phyloP scores from a whole-genome alignment of 2,888 invertebrate genomes.

The Thysanoteuthis rhombus region DNA sequence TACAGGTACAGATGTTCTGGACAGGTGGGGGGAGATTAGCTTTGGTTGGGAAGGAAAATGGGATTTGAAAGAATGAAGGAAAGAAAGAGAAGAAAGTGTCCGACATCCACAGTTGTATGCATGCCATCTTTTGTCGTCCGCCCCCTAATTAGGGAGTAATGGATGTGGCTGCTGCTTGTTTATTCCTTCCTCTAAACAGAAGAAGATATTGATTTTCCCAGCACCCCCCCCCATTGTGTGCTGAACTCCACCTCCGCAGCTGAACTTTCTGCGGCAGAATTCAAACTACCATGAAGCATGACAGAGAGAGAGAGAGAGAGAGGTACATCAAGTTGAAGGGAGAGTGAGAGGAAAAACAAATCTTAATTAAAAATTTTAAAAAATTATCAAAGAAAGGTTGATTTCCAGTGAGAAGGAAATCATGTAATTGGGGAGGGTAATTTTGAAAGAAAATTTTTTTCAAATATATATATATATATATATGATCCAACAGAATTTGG shows the following conservation, averaged over 20 bases:
- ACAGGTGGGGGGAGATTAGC: background rate
- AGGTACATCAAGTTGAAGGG: background rate
- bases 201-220: background rate
- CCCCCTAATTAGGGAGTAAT: background rate
- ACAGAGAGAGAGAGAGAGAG: background rate
- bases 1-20: background rate
- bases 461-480: too few relatives aligned
- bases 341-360: background rate
- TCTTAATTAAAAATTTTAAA: background rate
- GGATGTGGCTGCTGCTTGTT: background rate
- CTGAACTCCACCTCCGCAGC: background rate
- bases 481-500: too few relatives aligned
- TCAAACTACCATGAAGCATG: background rate
- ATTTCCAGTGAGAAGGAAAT: background rate
- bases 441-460: too few relatives aligned
- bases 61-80: background rate
- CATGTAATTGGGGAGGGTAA: background rate
- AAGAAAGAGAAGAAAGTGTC: background rate
- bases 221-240: background rate
- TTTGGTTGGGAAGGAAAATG: background rate
- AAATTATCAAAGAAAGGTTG: too few relatives aligned
- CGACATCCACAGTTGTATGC: background rate
- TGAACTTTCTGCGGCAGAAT: background rate
- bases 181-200: background rate
- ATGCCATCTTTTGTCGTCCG: background rate